A percentile compares a stretch with the other conserved stretches of the same genome.
Evolutionary conservation across 2,113 vertebrate genomes (phyloP).

Genomic region (Blennius ocellaris): DNA sequence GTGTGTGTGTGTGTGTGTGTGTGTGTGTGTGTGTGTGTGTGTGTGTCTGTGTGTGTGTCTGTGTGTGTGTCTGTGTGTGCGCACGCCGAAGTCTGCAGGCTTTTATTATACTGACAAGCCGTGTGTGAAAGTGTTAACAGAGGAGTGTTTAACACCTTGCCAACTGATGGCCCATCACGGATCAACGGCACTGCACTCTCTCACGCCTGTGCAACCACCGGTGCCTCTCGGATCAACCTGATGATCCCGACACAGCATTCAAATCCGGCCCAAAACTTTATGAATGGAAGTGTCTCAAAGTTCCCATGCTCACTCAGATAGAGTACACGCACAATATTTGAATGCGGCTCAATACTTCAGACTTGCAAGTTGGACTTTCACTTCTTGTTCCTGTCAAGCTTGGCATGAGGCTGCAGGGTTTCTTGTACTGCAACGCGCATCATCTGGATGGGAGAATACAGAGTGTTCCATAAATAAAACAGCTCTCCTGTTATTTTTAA

Average conservation of each 20-base stretch:
- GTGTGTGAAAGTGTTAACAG: slow-evolving; percentile 67
- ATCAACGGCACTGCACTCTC: slow-evolving; percentile 30
- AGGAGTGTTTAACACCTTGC: slow-evolving; percentile 62
- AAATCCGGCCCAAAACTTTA: slow-evolving; percentile 30
- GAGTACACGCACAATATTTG: neutral
- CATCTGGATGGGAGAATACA: slow-evolving; percentile 18
- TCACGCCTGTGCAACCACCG: slow-evolving; percentile 16
- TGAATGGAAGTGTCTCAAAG: slow-evolving; percentile 47
- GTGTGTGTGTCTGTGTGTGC: slow-evolving; percentile 21
- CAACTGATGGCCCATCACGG: slow-evolving; percentile 34
- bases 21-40: slow-evolving; percentile 23
- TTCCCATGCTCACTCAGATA: slow-evolving; percentile 11
- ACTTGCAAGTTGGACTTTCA: slow-evolving; percentile 35
- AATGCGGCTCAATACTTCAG: slow-evolving; percentile 14
- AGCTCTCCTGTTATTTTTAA: slow-evolving; percentile 24
- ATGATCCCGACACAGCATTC: slow-evolving; percentile 23
- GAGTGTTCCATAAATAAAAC: slow-evolving; percentile 36
- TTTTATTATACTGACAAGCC: slow-evolving; percentile 58
- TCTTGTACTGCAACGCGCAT: slow-evolving; percentile 25
- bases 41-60: slow-evolving; percentile 6
- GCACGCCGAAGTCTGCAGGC: slow-evolving; percentile 30
- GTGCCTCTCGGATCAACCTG: slow-evolving; percentile 34
- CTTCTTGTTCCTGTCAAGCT: slow-evolving; percentile 52
- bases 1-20: slow-evolving; percentile 21
- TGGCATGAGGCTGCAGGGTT: slow-evolving; percentile 29